These are phyloP conservation scores for Silvanus unidentatus DNA, from an alignment of 2,888 invertebrate species.

Conservation along the genomic window DNA sequence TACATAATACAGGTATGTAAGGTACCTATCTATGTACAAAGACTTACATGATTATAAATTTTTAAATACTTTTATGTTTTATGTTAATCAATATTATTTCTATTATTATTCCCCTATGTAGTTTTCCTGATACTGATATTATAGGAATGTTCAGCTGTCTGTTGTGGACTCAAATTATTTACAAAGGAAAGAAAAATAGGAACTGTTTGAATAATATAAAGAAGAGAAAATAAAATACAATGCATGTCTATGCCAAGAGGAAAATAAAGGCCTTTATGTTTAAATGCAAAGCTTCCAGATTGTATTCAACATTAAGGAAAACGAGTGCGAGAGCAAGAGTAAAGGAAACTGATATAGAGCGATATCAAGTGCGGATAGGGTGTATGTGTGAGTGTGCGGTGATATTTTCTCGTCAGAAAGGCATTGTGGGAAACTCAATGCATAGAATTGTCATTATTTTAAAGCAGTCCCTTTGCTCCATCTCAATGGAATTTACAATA, in stretches of 20 bases:
- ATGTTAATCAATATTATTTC: too few relatives aligned
- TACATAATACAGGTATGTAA: too few relatives aligned
- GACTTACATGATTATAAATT: too few relatives aligned
- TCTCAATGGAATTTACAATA: constrained; percentile 19
- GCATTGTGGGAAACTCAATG: constrained; percentile 36
- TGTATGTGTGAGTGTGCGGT: constrained; percentile 12
- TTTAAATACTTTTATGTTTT: too few relatives aligned
- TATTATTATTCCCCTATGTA: too few relatives aligned
- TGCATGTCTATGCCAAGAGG: constrained; percentile 6
- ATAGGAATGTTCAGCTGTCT: too few relatives aligned
- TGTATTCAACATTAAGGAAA: constrained; percentile 19
- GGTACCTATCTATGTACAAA: too few relatives aligned
- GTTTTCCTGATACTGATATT: too few relatives aligned
- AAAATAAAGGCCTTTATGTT: constrained; percentile 22
- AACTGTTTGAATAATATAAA: too few relatives aligned
- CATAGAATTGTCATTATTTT: constrained; percentile 39
- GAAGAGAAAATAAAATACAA: constrained; percentile 3
- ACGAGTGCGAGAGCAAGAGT: constrained; percentile 8
- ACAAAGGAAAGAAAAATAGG: too few relatives aligned
- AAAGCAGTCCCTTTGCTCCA: constrained; percentile 23
- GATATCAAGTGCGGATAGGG: constrained; percentile 18
- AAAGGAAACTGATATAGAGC: constrained; percentile 32
- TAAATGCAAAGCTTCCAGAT: constrained; percentile 24
- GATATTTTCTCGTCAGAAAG: constrained; percentile 34
- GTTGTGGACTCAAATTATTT: too few relatives aligned